phyloP scores from a whole-genome alignment of 1,140 invertebrate genomes.

The Magallana angulata region DNA sequence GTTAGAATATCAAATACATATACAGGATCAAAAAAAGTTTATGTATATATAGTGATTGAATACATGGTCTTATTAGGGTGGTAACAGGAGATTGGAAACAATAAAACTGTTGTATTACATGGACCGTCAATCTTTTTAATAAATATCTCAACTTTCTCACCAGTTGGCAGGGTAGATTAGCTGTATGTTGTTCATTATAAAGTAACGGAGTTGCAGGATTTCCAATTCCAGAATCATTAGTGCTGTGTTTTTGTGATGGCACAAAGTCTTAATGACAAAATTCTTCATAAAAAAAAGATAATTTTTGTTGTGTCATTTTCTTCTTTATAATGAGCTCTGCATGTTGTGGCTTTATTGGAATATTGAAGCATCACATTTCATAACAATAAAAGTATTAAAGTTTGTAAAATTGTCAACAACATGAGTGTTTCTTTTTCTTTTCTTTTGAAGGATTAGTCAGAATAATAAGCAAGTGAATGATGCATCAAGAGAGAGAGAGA shows the following conservation, averaged over 20 bases:
- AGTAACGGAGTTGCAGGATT: background rate
- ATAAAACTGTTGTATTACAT: no score
- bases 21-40: no score
- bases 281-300: background rate
- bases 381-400: no score
- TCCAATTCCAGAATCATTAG: conserved; percentile 5
- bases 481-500: no score
- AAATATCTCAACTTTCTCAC: background rate
- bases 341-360: background rate
- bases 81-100: no score
- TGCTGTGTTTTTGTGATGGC: background rate
- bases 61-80: background rate
- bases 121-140: background rate
- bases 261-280: background rate
- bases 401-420: no score
- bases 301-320: background rate
- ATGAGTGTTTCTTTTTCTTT: no score
- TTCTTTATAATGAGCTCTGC: background rate
- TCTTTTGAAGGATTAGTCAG: no score
- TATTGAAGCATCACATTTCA: no score
- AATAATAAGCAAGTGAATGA: no score
- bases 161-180: background rate
- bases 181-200: background rate
- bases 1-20: no score
- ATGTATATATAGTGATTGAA: no score